Conservation (phyloP, 2,888 invertebrate species). For the Macropis europaea region DNA sequence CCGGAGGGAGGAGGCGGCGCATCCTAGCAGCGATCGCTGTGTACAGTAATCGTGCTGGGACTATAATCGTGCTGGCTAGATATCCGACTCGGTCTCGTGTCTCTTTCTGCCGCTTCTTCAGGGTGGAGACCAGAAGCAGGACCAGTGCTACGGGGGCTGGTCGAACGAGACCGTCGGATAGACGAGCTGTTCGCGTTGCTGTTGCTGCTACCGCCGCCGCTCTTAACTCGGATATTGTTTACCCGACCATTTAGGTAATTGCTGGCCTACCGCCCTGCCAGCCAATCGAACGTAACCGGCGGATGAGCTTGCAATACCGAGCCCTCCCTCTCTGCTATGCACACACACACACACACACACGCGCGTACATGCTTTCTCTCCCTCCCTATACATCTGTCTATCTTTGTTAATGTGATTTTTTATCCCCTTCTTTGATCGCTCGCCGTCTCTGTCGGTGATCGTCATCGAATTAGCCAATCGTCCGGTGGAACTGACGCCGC, state of each 20-base stretch:
- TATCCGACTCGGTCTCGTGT: conserved; percentile 7
- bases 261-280: conserved; percentile 76
- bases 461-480: conserved; percentile 63
- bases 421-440: conserved; percentile 13
- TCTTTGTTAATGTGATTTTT: not conserved
- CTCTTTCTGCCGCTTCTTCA: conserved; percentile 3
- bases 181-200: conserved; percentile 29
- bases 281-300: conserved; percentile 74
- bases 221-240: conserved; percentile 79
- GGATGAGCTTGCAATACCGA: conserved; percentile 72
- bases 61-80: conserved; percentile 54
- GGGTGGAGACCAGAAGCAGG: conserved; percentile 31
- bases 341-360: conserved; percentile 16
- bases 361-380: too few species aligned
- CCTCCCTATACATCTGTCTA: not conserved
- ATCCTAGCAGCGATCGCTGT: conserved; percentile 36
- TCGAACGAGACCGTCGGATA: conserved; percentile 37
- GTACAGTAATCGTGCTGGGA: conserved; percentile 52
- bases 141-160: conserved; percentile 33
- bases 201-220: conserved; percentile 56
- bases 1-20: conserved; percentile 41
- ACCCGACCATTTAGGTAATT: conserved; percentile 80
- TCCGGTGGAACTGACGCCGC: conserved; percentile 48
- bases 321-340: conserved; percentile 60
- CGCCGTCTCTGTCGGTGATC: conserved; percentile 35